Evolutionary conservation across 2,888 invertebrate species (phyloP).

Genomic region (Lymantria dispar): DNA sequence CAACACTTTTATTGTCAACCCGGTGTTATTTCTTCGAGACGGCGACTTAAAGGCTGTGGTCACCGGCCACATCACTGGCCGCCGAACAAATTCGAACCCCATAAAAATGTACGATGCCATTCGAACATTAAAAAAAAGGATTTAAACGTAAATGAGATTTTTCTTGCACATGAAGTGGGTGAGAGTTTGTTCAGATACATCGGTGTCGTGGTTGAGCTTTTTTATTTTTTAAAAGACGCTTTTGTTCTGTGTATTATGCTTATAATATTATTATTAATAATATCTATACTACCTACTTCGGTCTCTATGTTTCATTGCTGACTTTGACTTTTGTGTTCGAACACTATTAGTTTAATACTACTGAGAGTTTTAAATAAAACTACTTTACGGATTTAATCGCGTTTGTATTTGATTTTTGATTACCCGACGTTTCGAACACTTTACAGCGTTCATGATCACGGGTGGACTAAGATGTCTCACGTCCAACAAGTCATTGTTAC

Average conservation of each 20-base stretch:
- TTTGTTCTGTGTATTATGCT: not conserved
- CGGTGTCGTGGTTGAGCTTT: not conserved
- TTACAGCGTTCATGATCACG: too few species aligned
- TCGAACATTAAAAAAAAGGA: conserved; percentile 7
- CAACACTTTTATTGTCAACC: conserved; percentile 34
- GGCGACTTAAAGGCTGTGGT: conserved; percentile 39
- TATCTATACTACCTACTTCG: too few species aligned
- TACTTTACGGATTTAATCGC: too few species aligned
- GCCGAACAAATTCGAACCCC: conserved; percentile 56
- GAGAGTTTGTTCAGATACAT: conserved; percentile 1
- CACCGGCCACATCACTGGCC: conserved; percentile 48
- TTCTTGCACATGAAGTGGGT: conserved; percentile 14
- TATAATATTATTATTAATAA: too few species aligned
- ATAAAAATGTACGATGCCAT: conserved; percentile 43
- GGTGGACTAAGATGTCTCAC: too few species aligned
- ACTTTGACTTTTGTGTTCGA: too few species aligned
- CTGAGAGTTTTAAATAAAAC: too few species aligned
- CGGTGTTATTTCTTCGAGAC: conserved; percentile 46
- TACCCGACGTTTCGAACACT: too few species aligned
- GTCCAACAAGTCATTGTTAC: too few species aligned
- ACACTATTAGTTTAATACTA: too few species aligned
- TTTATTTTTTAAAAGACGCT: not conserved
- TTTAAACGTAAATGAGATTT: conserved; percentile 29
- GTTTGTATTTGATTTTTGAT: too few species aligned
- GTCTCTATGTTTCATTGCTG: too few species aligned